Conservation (phyloP, 2,113 vertebrate genomes). For the Spea multiplicata region DNA sequence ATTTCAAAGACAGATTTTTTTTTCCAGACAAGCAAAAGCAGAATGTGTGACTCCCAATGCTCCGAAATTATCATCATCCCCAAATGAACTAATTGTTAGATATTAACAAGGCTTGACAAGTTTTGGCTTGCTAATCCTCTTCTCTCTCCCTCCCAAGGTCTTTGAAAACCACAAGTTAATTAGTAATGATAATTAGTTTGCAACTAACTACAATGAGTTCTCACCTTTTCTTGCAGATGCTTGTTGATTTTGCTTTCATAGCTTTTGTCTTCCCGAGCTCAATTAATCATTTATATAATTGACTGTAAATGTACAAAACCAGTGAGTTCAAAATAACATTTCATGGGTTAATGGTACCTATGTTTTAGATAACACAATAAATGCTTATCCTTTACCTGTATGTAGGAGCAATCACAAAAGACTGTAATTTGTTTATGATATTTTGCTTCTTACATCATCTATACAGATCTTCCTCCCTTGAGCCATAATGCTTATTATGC, state of each 20-base stretch:
- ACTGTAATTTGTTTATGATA: neutral
- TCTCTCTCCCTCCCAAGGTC: neutral
- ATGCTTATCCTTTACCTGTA: too few relatives aligned
- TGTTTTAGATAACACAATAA: too few relatives aligned
- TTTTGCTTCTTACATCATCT: constrained; percentile 7
- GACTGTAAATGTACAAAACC: neutral
- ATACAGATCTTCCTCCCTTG: constrained; percentile 14
- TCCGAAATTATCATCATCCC: constrained; percentile 7
- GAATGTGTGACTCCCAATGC: constrained; percentile 16
- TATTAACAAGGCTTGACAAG: constrained; percentile 43
- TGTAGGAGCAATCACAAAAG: neutral
- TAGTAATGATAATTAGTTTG: constrained; percentile 45
- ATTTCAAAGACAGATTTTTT: neutral
- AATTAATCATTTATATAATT: constrained; percentile 2
- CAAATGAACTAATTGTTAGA: constrained; percentile 29
- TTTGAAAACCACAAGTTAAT: constrained; percentile 39
- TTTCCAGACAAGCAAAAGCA: constrained; percentile 4
- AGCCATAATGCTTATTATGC: neutral
- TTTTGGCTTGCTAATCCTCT: constrained; percentile 24
- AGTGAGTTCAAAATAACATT: neutral
- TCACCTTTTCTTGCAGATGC: constrained; percentile 26
- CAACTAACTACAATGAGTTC: constrained; percentile 34
- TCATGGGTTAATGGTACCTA: too few relatives aligned
- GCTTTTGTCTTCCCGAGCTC: neutral
- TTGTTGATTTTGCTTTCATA: constrained; percentile 1